Evolutionary conservation across 2,888 invertebrate species (phyloP), one percentile per base, ranked within the genome.

Genomic region (Cryptus viduatorius): DNA sequence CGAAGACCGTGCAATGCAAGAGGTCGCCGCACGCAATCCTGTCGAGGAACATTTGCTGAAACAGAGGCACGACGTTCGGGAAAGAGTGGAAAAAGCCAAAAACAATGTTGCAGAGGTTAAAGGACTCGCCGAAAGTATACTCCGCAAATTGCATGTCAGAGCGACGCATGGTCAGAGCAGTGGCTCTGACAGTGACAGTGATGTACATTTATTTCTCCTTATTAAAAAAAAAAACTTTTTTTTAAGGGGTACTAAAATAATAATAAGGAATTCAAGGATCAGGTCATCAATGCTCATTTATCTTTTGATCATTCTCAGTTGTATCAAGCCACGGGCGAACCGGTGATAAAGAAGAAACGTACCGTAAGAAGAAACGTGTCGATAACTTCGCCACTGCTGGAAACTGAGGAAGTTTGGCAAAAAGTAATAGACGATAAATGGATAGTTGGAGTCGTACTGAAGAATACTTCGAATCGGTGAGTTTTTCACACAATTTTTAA

Each of bases 371-470:
- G n/a, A n/a, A n/a, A n/a, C n/a, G 31, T 42, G 37, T 42, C 5
- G 3, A 14, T 7, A 16, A 19, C n/a, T 16, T 16, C 31, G 1
- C 64, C 59, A n/a, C 86, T 86, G 4, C 76, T 94, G 46, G 48
- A 83, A 10, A 59, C 92, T 4, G 77, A 78, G 14, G 71, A 87
- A 37, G 82, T 85, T 1, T 94, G 94, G 94, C 93, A 93, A 56
- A 88, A 89, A n/a, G 76, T 94, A 12, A 77, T 92, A 16, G 90
- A 90, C 71, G 90, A 92, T 48, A 93, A 94, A 73, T 94, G 94
- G 94, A 86, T 94, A 44, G 88, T 94, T 46, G 94, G 94, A 71
- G 85, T 92, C 31, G 82, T 88, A 31, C 37, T 94, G 7, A 76
- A 88, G 29, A 94, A 94, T 75, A 87, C 80, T 71, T 90, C 91